Conservation (phyloP, 2,797 vertebrate species). For the Heteromormyrus szaboi region DNA sequence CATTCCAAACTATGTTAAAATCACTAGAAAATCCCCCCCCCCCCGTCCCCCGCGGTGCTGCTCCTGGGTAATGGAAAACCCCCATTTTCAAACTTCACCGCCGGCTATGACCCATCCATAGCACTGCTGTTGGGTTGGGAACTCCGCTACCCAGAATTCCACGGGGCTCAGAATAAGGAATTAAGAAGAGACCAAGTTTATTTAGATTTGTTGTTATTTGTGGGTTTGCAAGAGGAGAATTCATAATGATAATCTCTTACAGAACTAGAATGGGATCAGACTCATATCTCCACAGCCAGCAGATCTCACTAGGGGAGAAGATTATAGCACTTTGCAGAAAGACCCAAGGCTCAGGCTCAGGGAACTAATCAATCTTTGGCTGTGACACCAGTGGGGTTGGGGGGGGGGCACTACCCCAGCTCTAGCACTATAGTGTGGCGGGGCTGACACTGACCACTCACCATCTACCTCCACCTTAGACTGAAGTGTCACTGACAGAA, state of each 20-base stretch:
- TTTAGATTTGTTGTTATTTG: not conserved
- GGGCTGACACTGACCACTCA: not conserved
- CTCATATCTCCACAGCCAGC: conserved; percentile 4
- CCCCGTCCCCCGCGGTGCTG: not conserved
- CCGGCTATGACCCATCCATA: not conserved
- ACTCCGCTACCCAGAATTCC: not conserved
- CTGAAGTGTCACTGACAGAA: not conserved
- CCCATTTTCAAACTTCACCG: not conserved
- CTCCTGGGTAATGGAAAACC: not conserved
- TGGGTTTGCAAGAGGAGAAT: not conserved
- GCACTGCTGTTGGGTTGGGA: not conserved
- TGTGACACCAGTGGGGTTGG: not conserved
- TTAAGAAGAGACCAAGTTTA: not conserved
- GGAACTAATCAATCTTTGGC: conserved; percentile 6
- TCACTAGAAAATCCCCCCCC: not conserved
- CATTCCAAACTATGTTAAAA: not conserved
- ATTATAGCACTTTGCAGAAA: not conserved
- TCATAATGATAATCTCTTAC: not conserved
- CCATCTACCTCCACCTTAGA: not conserved
- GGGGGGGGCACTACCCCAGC: not conserved
- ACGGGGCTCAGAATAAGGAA: not conserved
- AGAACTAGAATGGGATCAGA: not conserved
- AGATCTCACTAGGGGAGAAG: not conserved
- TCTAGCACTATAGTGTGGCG: not conserved
- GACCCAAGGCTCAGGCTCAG: not conserved